Percentiles rank a stretch among this genome's conserved stretches.
These are phyloP conservation scores for Hypsibius dujardini DNA, from an alignment of 1,140 invertebrate genomes.

Conservation along the genomic window DNA sequence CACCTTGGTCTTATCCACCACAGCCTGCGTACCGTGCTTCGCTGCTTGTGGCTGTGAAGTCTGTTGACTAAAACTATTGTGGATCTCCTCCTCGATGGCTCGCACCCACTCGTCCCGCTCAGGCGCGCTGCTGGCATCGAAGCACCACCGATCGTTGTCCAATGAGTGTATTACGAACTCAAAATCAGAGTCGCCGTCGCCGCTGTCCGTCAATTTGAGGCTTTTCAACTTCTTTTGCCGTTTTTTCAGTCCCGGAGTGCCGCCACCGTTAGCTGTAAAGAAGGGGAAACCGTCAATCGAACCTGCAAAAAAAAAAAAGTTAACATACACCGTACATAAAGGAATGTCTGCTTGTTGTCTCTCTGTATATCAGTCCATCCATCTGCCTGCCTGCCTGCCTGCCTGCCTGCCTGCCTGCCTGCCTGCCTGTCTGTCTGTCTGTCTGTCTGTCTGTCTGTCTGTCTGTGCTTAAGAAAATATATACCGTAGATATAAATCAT, in stretches of 20 bases:
- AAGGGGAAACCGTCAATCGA: neutral
- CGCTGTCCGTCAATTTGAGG: slow-evolving; percentile 47
- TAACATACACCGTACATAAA: neutral
- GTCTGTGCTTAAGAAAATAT: no score
- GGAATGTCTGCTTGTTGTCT: neutral
- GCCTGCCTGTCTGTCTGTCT: no score
- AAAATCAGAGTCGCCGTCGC: slow-evolving; percentile 35
- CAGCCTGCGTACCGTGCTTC: neutral
- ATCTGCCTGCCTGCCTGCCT: no score
- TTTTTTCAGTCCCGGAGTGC: slow-evolving; percentile 44
- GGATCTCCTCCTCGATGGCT: slow-evolving; percentile 86
- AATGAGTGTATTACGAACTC: slow-evolving; percentile 89
- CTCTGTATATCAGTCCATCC: no score
- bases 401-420: no score
- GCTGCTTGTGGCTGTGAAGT: neutral
- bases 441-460: no score
- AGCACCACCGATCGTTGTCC: slow-evolving; percentile 93
- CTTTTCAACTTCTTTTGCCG: slow-evolving; percentile 56
- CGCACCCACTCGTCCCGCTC: slow-evolving; percentile 90
- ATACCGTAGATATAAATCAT: no score
- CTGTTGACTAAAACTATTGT: slow-evolving; percentile 40
- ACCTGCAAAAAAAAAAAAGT: neutral
- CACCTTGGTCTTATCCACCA: slow-evolving; percentile 18
- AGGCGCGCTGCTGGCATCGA: slow-evolving; percentile 71
- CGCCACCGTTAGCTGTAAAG: slow-evolving; percentile 27